Evolutionary conservation across 30 jellyfish, hydroid and myxozoan species (phyloP).

Genomic region (Pseudorhiza aurosa): DNA sequence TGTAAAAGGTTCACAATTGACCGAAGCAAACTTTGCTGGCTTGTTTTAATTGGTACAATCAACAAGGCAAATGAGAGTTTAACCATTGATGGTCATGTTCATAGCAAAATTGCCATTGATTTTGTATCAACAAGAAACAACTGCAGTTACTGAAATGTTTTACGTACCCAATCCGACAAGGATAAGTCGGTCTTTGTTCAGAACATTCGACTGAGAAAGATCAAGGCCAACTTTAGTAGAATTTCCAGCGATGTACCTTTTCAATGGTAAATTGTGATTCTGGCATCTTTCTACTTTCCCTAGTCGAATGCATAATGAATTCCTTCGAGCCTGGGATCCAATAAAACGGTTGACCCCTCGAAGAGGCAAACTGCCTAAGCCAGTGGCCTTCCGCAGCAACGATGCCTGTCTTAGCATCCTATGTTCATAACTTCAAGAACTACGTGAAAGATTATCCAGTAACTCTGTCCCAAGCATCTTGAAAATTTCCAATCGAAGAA

Average conservation of each 20-base stretch:
- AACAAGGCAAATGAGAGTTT: too few species aligned
- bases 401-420: constrained; percentile 9
- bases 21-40: too few species aligned
- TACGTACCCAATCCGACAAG: constrained; percentile 39
- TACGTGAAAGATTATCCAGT: too few species aligned
- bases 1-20: too few species aligned
- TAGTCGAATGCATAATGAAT: neutral
- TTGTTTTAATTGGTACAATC: too few species aligned
- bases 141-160: too few species aligned
- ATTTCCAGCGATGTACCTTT: neutral
- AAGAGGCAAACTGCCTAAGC: constrained; percentile 4
- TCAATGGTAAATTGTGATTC: neutral
- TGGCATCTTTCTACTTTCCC: neutral
- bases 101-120: too few species aligned
- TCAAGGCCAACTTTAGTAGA: neutral
- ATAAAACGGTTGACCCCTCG: neutral
- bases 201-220: neutral
- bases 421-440: too few species aligned
- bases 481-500: too few species aligned
- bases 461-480: too few species aligned
- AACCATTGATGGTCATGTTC: too few species aligned
- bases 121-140: too few species aligned
- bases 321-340: neutral
- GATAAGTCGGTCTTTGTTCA: constrained; percentile 29
- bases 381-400: neutral